Base-by-base conservation (phyloP, 2,888 invertebrate species). In the Oligia fasciuncula region DNA sequence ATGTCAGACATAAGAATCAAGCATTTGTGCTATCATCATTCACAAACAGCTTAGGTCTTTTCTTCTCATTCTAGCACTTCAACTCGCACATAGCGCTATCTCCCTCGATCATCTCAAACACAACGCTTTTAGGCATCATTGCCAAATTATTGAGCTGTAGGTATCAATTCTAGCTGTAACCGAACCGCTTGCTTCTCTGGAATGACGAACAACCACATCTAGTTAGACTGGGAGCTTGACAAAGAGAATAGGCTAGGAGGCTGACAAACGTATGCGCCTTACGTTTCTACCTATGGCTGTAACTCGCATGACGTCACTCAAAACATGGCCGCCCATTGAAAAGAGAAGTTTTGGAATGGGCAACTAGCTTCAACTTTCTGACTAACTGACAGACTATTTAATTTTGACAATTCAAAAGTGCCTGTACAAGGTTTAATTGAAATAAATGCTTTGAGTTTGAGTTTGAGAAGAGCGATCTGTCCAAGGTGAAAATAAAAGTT, bases 171-270 rank as follows among this genome's bases (percentile, higher is more conserved):
- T 11, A 84, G n/a, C 40, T 35, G 29, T 54, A 71, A 14, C 80
- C 13, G 35, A 19, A 62, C 23, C 40, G 60, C 35, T 69, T 66
- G 70, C 51, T 70, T 81, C 43, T 54, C 35, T 62, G 60, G 46
- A 79, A 70, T 14, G 66, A 14, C 51, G 40, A 11, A 40, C 79
- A 14, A 35, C 54, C 60, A 57, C n/a, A 68, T 67, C 29, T 67
- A 71, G 71, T 62, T 84, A 65, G 43, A 11, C 40, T 11, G 14
- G n/a, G 29, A 67, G 40, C n/a, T 77, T 13, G 29, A 71, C 71
- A 84, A 84, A 81, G 71, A 63, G 85, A 84, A 79, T 81, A 29
- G 60, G 6, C 23, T 54, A 71, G 60, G 17, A 40, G 4, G 2
- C 17, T 14, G n/a, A 63, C 29, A 17, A 60, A 57, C 49, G 54